A percentile compares a stretch with the other conserved stretches of the same genome.
These are phyloP conservation scores for Rhinella marina DNA, from an alignment of 2,797 vertebrate genomes.

Conservation along the genomic window DNA sequence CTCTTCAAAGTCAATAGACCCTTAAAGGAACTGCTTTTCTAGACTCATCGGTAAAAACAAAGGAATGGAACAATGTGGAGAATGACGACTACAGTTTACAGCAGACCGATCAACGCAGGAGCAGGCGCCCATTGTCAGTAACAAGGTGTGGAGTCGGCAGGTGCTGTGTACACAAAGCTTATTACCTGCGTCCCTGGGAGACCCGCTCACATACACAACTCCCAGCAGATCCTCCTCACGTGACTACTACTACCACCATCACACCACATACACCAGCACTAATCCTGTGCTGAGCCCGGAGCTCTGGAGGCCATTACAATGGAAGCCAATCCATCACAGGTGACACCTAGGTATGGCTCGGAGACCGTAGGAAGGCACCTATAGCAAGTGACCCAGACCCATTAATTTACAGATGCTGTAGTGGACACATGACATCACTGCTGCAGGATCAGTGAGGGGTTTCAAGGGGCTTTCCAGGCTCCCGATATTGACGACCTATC, in stretches of 20 bases:
- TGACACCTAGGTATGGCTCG: not conserved
- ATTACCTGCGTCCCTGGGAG: slow-evolving; percentile 6
- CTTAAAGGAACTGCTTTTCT: too few species aligned
- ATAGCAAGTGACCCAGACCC: not conserved
- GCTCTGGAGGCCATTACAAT: not conserved
- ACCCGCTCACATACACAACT: not conserved
- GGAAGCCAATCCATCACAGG: not conserved
- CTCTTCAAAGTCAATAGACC: too few species aligned
- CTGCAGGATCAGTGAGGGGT: too few species aligned
- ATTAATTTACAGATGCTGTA: too few species aligned
- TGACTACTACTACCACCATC: not conserved
- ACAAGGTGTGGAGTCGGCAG: not conserved
- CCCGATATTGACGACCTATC: too few species aligned
- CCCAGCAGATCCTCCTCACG: not conserved
- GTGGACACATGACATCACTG: too few species aligned
- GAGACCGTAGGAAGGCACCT: not conserved
- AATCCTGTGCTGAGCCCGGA: not conserved
- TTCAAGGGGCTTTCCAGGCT: too few species aligned
- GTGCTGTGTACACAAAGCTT: not conserved
- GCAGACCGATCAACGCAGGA: too few species aligned
- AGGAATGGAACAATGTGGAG: not conserved
- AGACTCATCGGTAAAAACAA: too few species aligned
- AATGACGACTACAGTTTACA: too few species aligned
- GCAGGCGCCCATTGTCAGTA: not conserved
- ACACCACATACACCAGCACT: not conserved